These are phyloP conservation scores for Phainopepla nitens DNA, from an alignment of 2,113 vertebrate genomes.

Conservation along the genomic window DNA sequence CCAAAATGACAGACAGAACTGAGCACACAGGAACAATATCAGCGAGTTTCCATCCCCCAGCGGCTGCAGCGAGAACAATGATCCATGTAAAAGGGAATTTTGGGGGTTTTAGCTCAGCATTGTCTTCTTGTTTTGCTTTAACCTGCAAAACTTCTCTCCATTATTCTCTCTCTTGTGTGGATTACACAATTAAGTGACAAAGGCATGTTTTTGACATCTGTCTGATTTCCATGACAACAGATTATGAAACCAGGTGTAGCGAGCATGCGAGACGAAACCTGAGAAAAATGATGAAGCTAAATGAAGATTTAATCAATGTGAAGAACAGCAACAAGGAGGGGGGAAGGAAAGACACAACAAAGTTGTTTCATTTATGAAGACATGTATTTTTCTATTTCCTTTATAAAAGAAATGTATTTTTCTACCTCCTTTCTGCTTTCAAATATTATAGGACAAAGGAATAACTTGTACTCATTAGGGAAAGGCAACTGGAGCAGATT, in stretches of 20 bases:
- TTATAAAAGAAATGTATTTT: background rate
- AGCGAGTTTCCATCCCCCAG: background rate
- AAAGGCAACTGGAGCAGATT: background rate
- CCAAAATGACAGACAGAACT: background rate
- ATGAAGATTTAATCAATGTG: conserved; percentile 39
- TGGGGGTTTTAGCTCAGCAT: background rate
- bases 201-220: conserved; percentile 62
- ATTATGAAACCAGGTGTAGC: conserved; percentile 42
- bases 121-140: conserved; percentile 8
- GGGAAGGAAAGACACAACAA: background rate
- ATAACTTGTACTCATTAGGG: background rate
- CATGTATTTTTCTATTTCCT: background rate
- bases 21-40: background rate
- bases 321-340: background rate
- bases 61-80: background rate
- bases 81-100: background rate
- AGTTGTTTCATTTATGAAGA: background rate
- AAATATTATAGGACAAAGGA: background rate
- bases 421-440: background rate
- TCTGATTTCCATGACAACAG: conserved; percentile 73
- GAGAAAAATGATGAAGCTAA: conserved; percentile 13
- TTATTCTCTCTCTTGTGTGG: conserved; percentile 1
- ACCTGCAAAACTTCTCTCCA: background rate
- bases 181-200: conserved; percentile 37
- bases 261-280: background rate